Evolutionary conservation across 2,113 vertebrate genomes (phyloP).

Genomic region (Varanus salvator): DNA sequence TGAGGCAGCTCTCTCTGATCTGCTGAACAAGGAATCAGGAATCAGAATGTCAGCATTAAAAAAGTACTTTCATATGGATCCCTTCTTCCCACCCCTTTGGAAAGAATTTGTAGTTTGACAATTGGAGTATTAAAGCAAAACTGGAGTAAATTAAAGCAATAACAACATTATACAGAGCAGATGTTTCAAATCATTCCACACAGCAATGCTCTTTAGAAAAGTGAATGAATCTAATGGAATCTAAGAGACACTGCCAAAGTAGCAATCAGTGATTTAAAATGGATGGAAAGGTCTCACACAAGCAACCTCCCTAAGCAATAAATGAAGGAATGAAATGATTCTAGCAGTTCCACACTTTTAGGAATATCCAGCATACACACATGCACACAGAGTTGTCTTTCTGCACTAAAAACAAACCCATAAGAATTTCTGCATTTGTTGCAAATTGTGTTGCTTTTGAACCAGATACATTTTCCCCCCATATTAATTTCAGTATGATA

Average conservation of each 20-base stretch:
- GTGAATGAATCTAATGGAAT: slow-evolving; percentile 74
- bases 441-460: slow-evolving; percentile 52
- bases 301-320: slow-evolving; percentile 56
- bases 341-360: slow-evolving; percentile 51
- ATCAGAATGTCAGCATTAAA: not conserved
- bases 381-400: slow-evolving; percentile 49
- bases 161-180: slow-evolving; percentile 72
- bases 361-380: not conserved
- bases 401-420: slow-evolving; percentile 11
- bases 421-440: slow-evolving; percentile 28
- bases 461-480: slow-evolving; percentile 36
- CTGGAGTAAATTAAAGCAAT: slow-evolving; percentile 71
- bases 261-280: slow-evolving; percentile 71
- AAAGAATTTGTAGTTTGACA: slow-evolving; percentile 51
- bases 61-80: slow-evolving; percentile 61
- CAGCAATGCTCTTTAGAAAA: slow-evolving; percentile 67
- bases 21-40: too few relatives aligned
- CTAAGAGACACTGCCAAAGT: slow-evolving; percentile 65
- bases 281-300: slow-evolving; percentile 55
- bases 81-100: slow-evolving; percentile 34
- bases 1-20: too few relatives aligned
- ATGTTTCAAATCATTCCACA: slow-evolving; percentile 68
- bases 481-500: slow-evolving; percentile 46
- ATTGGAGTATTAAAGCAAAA: slow-evolving; percentile 69
- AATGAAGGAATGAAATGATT: slow-evolving; percentile 55